phyloP scores from a whole-genome alignment of 2,888 invertebrate genomes.

The Nomada fucata region DNA sequence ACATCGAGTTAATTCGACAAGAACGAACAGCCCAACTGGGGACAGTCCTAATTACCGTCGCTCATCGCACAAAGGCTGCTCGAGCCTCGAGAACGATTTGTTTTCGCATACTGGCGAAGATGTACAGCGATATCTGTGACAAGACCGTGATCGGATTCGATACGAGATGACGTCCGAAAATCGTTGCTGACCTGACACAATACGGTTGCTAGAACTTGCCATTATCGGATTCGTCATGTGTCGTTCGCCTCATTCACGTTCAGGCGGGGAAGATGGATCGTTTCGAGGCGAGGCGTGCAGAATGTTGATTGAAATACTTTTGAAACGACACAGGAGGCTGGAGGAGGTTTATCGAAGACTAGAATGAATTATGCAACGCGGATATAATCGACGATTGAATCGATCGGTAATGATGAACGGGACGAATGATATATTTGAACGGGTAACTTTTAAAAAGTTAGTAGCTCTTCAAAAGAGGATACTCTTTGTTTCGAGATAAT shows the following conservation, averaged over 20 bases:
- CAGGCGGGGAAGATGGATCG: conserved; percentile 30
- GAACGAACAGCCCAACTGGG: conserved; percentile 49
- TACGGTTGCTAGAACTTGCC: conserved; percentile 7
- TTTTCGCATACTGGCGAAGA: conserved; percentile 35
- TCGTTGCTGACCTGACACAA: conserved; percentile 12
- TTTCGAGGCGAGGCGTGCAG: conserved; percentile 31
- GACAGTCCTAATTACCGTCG: conserved; percentile 49
- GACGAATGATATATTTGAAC: background rate
- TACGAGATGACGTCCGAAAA: conserved; percentile 1
- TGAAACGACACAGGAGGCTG: background rate
- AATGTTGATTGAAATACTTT: conserved; percentile 20
- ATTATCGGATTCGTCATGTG: conserved; percentile 14
- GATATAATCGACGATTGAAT: conserved; percentile 21
- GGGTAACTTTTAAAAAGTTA: conserved; percentile 23
- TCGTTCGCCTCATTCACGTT: conserved; percentile 21
- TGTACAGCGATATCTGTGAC: conserved; percentile 14
- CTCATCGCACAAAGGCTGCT: conserved; percentile 49
- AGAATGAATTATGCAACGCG: conserved; percentile 6
- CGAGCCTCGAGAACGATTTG: conserved; percentile 44
- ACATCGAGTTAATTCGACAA: conserved; percentile 56
- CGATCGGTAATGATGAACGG: conserved; percentile 15
- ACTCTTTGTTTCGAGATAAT: conserved; percentile 23
- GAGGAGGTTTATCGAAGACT: background rate
- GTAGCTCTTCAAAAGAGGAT: background rate
- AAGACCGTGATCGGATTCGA: conserved; percentile 18